These are phyloP conservation scores for Microcebus ravelobensis DNA, from an alignment of 2,113 vertebrate species.

Conservation along the genomic window DNA sequence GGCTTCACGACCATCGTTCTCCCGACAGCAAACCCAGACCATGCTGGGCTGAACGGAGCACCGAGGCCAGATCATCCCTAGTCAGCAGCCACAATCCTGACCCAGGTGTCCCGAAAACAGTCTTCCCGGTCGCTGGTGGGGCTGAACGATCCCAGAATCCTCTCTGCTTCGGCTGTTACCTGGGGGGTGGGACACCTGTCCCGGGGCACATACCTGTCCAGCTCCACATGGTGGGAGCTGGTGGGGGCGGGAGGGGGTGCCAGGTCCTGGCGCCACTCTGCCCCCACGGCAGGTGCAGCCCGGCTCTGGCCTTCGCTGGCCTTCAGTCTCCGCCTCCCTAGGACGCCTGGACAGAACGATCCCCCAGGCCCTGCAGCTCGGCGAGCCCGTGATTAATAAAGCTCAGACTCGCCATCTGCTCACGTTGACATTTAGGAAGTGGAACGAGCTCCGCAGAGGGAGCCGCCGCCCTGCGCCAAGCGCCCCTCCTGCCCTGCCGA, in stretches of 20 bases:
- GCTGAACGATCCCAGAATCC: not conserved
- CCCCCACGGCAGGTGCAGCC: accelerated
- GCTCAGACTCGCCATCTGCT: constrained; percentile 75
- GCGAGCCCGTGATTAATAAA: constrained; percentile 53
- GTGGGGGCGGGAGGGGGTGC: not conserved
- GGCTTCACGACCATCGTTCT: not conserved
- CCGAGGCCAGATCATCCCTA: not conserved
- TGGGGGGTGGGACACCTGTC: not conserved
- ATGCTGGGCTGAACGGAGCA: not conserved
- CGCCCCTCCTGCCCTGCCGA: not conserved
- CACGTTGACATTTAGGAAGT: constrained; percentile 73
- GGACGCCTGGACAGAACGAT: not conserved
- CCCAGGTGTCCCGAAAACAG: not conserved
- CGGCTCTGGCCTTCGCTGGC: not conserved
- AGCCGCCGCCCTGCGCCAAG: constrained; percentile 34
- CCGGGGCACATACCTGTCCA: not conserved
- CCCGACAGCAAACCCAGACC: not conserved
- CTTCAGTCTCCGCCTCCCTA: not conserved
- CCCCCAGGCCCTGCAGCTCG: constrained; percentile 46
- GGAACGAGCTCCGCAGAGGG: constrained; percentile 52
- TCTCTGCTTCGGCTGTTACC: not conserved
- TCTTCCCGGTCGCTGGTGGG: not conserved
- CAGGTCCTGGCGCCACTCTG: accelerated
- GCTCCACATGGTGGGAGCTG: not conserved
- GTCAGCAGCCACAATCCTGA: not conserved